Percentiles rank a stretch among this genome's conserved stretches.
Conservation (phyloP, 2,888 invertebrate species). For the Liodrosophila aerea region DNA sequence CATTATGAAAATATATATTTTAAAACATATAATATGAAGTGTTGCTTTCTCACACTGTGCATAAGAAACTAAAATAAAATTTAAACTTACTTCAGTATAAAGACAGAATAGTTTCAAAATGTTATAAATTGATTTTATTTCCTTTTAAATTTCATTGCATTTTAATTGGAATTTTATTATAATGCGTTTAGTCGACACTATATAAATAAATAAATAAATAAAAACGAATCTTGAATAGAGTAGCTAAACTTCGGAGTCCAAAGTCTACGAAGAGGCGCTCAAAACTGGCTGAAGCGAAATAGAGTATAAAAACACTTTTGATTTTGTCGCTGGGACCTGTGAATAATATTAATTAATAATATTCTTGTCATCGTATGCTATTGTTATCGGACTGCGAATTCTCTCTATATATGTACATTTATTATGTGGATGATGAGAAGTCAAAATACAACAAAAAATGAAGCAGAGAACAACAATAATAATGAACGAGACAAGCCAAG, state of each 20-base stretch:
- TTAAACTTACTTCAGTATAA: too few species aligned
- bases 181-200: too few species aligned
- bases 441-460: slow-evolving; percentile 12
- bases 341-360: slow-evolving; percentile 72
- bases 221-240: background rate
- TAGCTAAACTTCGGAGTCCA: slow-evolving; percentile 5
- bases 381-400: slow-evolving; percentile 44
- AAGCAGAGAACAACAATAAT: slow-evolving; percentile 8
- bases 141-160: too few species aligned
- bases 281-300: slow-evolving; percentile 28
- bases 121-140: too few species aligned
- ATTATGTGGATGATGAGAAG: slow-evolving; percentile 41
- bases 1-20: too few species aligned
- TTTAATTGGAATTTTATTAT: too few species aligned
- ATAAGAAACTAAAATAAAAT: too few species aligned
- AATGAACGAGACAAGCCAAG: slow-evolving; percentile 61
- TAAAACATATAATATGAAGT: too few species aligned
- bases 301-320: slow-evolving; percentile 66
- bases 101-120: too few species aligned
- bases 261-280: background rate
- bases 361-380: slow-evolving; percentile 40
- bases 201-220: slow-evolving; percentile 1
- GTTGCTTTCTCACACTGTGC: too few species aligned
- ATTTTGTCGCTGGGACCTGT: slow-evolving; percentile 64
- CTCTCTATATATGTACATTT: slow-evolving; percentile 29